Evolutionary conservation across 1,140 invertebrate genomes (phyloP).

Genomic region (Brachionus manjavacas): DNA sequence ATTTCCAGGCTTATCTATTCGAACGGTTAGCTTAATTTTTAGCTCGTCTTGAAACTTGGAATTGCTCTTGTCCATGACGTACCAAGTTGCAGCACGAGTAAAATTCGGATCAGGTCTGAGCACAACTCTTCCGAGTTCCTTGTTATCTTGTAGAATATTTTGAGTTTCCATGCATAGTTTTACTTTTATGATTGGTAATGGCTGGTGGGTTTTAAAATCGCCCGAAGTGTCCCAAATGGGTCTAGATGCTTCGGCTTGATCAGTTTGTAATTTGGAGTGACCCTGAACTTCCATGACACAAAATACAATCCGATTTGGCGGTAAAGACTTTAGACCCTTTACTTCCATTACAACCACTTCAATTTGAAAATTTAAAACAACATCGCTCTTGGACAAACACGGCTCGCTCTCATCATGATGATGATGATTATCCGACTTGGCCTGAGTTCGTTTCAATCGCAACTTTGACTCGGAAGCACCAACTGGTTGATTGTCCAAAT

Average conservation of each 20-base stretch:
- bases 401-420: slow-evolving; percentile 32
- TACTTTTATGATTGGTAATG: slow-evolving; percentile 91
- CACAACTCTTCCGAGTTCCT: slow-evolving; percentile 84
- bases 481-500: slow-evolving; percentile 95
- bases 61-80: slow-evolving; percentile 88
- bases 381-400: slow-evolving; percentile 85
- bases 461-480: slow-evolving; percentile 88
- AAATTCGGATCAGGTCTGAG: slow-evolving; percentile 83
- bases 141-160: slow-evolving; percentile 94
- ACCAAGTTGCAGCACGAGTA: slow-evolving; percentile 88
- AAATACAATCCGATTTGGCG: slow-evolving; percentile 94
- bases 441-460: slow-evolving; percentile 10
- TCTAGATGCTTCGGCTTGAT: slow-evolving; percentile 96
- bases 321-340: slow-evolving; percentile 89
- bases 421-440: slow-evolving; percentile 44
- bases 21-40: slow-evolving; percentile 90
- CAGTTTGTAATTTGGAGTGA: slow-evolving; percentile 95
- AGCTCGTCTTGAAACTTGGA: slow-evolving; percentile 78
- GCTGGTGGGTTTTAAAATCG: slow-evolving; percentile 94
- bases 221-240: slow-evolving; percentile 74
- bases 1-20: slow-evolving; percentile 97
- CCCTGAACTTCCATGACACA: slow-evolving; percentile 98
- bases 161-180: slow-evolving; percentile 93
- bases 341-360: slow-evolving; percentile 98
- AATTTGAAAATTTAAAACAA: slow-evolving; percentile 88